Conservation (phyloP, 2,113 vertebrate genomes). For the Thryonomys swinderianus region DNA sequence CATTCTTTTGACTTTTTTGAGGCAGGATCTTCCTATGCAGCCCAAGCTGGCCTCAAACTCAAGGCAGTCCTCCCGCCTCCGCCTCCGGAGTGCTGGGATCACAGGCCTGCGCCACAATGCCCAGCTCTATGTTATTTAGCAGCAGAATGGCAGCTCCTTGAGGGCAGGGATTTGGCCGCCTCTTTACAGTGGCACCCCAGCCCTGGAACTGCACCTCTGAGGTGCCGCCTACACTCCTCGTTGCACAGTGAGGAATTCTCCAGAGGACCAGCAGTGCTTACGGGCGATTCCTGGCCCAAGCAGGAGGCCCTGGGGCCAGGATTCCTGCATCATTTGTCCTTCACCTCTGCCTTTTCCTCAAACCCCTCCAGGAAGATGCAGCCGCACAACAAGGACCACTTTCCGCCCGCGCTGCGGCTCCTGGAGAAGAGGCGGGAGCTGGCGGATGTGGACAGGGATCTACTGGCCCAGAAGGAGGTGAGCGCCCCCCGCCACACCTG, state of each 20-base stretch:
- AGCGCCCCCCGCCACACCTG: not conserved
- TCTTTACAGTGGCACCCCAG: not conserved
- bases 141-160: not conserved
- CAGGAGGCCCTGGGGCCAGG: not conserved
- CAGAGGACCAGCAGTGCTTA: not conserved
- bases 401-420: conserved; percentile 51
- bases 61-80: not conserved
- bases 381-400: rapidly evolving
- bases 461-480: conserved; percentile 85
- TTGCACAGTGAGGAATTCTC: not conserved
- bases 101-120: not conserved
- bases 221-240: not conserved
- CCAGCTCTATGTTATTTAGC: not conserved
- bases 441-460: conserved; percentile 54
- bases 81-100: not conserved
- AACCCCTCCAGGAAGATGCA: conserved; percentile 67
- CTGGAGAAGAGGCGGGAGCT: conserved; percentile 86
- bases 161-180: not conserved
- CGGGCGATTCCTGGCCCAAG: not conserved
- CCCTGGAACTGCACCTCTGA: not conserved
- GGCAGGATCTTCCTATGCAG: not conserved
- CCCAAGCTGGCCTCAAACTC: not conserved
- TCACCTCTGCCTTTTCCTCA: not conserved
- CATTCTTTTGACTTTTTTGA: not conserved
- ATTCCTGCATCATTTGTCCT: not conserved